A percentile compares a stretch with the other conserved stretches of the same genome.
phyloP scores from a whole-genome alignment of 2,888 invertebrate species.

The Cantharis rufa region DNA sequence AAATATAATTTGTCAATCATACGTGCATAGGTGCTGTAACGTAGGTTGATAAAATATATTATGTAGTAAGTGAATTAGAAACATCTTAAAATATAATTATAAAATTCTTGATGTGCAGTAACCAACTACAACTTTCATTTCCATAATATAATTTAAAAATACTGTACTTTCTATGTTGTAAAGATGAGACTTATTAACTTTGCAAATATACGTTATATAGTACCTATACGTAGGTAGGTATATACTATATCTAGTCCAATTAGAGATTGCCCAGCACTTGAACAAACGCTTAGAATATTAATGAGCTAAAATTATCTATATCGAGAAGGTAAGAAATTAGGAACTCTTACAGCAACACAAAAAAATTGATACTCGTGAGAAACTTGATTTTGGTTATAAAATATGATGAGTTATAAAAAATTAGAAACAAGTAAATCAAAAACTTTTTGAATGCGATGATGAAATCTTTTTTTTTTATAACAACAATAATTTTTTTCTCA shows the following conservation, averaged over 20 bases:
- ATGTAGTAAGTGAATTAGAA: neutral
- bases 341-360: neutral
- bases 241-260: neutral
- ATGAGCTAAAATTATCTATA: slow-evolving; percentile 5
- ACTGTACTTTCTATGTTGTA: slow-evolving; percentile 39
- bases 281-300: slow-evolving; percentile 12
- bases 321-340: slow-evolving; percentile 4
- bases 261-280: slow-evolving; percentile 4
- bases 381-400: neutral
- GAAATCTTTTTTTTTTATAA: too few relatives aligned
- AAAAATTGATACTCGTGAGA: slow-evolving; percentile 7
- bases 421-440: neutral
- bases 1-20: too few relatives aligned
- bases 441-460: neutral
- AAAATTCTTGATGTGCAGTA: slow-evolving; percentile 34
- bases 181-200: slow-evolving; percentile 38
- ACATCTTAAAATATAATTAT: slow-evolving; percentile 10
- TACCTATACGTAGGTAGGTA: neutral
- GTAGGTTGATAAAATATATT: too few relatives aligned
- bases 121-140: slow-evolving; percentile 47
- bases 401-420: neutral
- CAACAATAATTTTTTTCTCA: too few relatives aligned
- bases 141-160: slow-evolving; percentile 45
- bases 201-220: slow-evolving; percentile 25
- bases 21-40: too few relatives aligned